Evolutionary conservation across 2,888 invertebrate genomes (phyloP).

Genomic region (Amblyteles armatorius): DNA sequence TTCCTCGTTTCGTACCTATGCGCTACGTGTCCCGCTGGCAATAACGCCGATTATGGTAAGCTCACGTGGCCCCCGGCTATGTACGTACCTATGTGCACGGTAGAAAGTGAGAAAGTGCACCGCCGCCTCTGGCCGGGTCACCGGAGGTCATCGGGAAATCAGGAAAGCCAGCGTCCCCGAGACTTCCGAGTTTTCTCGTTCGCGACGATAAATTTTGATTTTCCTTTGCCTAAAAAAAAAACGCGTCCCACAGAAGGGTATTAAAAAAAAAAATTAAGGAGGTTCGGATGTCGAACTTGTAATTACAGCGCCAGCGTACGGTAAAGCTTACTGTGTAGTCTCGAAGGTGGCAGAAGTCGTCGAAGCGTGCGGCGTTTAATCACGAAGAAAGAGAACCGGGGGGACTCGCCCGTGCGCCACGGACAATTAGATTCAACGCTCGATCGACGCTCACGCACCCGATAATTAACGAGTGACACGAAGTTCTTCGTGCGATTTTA

Average conservation of each 20-base stretch:
- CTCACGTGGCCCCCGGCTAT: slow-evolving; percentile 44
- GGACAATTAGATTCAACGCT: slow-evolving; percentile 70
- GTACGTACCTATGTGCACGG: slow-evolving; percentile 22
- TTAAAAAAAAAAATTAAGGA: background rate
- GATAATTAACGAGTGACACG: slow-evolving; percentile 65
- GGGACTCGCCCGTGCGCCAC: slow-evolving; percentile 53
- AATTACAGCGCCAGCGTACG: background rate
- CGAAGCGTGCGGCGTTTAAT: slow-evolving; percentile 62
- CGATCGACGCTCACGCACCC: slow-evolving; percentile 69
- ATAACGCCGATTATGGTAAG: slow-evolving; percentile 57
- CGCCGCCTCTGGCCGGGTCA: slow-evolving; percentile 40
- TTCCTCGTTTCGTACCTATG: slow-evolving; percentile 42
- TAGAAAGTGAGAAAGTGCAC: slow-evolving; percentile 60
- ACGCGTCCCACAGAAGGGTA: too few relatives aligned
- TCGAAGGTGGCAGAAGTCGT: slow-evolving; percentile 50
- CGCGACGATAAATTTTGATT: background rate
- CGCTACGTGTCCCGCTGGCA: slow-evolving; percentile 39
- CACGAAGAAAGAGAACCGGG: slow-evolving; percentile 49
- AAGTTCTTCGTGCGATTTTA: slow-evolving; percentile 57
- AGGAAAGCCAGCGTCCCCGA: slow-evolving; percentile 2
- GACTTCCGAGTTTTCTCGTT: slow-evolving; percentile 23
- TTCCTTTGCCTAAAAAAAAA: background rate
- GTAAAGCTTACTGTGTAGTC: slow-evolving; percentile 8
- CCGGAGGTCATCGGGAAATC: slow-evolving; percentile 52
- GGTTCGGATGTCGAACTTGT: background rate